Conservation (phyloP, 2,797 vertebrate genomes). For the Pseudomugil gertrudae region DNA sequence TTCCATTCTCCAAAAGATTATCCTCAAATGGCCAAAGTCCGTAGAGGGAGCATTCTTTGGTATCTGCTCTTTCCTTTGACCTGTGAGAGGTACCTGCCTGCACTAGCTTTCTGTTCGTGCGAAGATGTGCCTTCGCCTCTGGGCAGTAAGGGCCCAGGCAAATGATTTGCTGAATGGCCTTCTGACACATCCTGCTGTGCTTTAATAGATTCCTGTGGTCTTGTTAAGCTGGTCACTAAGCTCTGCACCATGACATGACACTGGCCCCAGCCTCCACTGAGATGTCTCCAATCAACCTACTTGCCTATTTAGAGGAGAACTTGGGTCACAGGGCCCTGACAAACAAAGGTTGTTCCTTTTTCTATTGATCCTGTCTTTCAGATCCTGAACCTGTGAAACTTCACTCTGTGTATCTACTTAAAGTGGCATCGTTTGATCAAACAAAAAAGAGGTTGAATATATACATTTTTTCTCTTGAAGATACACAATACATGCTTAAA, state of each 20-base stretch:
- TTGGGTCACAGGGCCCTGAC: conserved; percentile 44
- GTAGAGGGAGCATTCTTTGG: conserved; percentile 42
- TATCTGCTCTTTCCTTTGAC: conserved; percentile 71
- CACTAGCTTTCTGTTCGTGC: conserved; percentile 65
- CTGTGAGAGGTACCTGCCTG: conserved; percentile 62
- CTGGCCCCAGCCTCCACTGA: conserved; percentile 42
- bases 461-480: neutral
- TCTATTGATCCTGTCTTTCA: conserved; percentile 18
- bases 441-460: conserved; percentile 37
- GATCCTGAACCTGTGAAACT: conserved; percentile 20
- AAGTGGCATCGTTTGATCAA: conserved; percentile 19
- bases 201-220: conserved; percentile 70
- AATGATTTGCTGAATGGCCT: conserved; percentile 69
- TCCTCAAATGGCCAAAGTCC: conserved; percentile 32
- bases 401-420: conserved; percentile 16
- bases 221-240: conserved; percentile 66
- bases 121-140: conserved; percentile 67
- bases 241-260: conserved; percentile 59
- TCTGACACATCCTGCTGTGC: conserved; percentile 69
- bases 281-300: conserved; percentile 34
- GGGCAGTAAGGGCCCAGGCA: conserved; percentile 58
- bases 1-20: conserved; percentile 7
- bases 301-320: conserved; percentile 44
- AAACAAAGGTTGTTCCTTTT: conserved; percentile 39
- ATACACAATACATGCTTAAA: conserved; percentile 4